Conservation (phyloP, 2,797 vertebrate genomes). For the Sebastes kiyomatsui region DNA sequence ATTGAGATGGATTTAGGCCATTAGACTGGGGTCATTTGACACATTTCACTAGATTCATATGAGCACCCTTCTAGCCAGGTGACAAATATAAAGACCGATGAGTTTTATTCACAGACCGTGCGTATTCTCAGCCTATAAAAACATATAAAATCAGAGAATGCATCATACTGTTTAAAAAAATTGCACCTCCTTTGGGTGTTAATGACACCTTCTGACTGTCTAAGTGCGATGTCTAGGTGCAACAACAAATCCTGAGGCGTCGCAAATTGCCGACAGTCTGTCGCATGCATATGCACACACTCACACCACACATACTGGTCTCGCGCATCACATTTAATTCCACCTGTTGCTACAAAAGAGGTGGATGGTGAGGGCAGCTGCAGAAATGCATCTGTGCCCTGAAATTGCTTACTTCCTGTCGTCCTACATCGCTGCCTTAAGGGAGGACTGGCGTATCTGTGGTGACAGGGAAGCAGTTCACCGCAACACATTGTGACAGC, state of each 20-base stretch:
- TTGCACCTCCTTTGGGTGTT: constrained; percentile 15
- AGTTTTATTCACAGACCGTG: not conserved
- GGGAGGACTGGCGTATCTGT: constrained; percentile 31
- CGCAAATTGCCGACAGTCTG: constrained; percentile 17
- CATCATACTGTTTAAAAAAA: constrained; percentile 12
- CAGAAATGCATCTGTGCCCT: constrained; percentile 7
- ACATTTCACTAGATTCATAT: not conserved
- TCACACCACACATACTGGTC: not conserved
- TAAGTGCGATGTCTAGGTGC: constrained; percentile 23
- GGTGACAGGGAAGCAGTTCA: constrained; percentile 45
- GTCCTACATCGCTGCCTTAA: constrained; percentile 17
- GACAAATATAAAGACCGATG: not conserved
- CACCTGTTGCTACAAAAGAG: constrained; percentile 41
- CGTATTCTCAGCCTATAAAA: constrained; percentile 3
- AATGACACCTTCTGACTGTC: constrained; percentile 17
- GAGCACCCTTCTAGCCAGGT: not conserved
- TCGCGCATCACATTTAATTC: not conserved
- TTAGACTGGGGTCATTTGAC: not conserved
- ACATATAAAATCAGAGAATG: constrained; percentile 5
- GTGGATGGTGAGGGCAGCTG: not conserved
- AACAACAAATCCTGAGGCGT: constrained; percentile 27
- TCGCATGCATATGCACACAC: constrained; percentile 21
- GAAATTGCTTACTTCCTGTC: constrained; percentile 47
- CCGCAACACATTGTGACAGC: constrained; percentile 21
- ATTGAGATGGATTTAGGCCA: not conserved